phyloP scores from a whole-genome alignment of 2,888 invertebrate genomes.

The Lomographa bimaculata region DNA sequence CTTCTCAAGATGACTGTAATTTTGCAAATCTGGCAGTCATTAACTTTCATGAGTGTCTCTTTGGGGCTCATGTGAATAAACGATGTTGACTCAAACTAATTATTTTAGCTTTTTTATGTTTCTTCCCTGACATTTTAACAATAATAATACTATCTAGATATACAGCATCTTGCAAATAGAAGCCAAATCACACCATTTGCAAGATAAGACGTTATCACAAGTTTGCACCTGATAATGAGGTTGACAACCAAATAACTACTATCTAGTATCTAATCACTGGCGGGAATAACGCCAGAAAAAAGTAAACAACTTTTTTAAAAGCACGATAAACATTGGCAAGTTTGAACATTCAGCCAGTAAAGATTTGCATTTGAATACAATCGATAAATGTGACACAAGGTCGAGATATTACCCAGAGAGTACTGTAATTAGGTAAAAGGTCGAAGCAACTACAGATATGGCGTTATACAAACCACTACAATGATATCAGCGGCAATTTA shows the following conservation, averaged over 20 bases:
- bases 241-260: constrained; percentile 10
- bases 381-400: constrained; percentile 65
- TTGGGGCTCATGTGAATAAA: too few relatives aligned
- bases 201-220: constrained; percentile 4
- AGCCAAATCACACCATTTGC: too few relatives aligned
- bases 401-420: constrained; percentile 49
- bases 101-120: too few relatives aligned
- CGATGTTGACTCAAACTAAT: too few relatives aligned
- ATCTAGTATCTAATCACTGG: constrained; percentile 22
- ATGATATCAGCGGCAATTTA: constrained; percentile 75
- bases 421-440: constrained; percentile 63
- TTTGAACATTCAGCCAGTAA: constrained; percentile 28
- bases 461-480: constrained; percentile 48
- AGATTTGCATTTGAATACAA: constrained; percentile 50
- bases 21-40: too few relatives aligned
- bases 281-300: constrained; percentile 8
- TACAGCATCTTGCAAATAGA: too few relatives aligned
- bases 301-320: constrained; percentile 11
- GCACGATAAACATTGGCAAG: constrained; percentile 1
- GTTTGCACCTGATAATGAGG: constrained; percentile 11
- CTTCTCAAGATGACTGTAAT: too few relatives aligned
- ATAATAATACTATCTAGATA: too few relatives aligned
- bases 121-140: too few relatives aligned
- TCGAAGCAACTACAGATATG: constrained; percentile 50
- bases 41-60: too few relatives aligned